Percentiles rank a stretch among this genome's conserved stretches.
phyloP scores from a whole-genome alignment of 2,797 vertebrate genomes.

The Hephaestus fuliginosus region DNA sequence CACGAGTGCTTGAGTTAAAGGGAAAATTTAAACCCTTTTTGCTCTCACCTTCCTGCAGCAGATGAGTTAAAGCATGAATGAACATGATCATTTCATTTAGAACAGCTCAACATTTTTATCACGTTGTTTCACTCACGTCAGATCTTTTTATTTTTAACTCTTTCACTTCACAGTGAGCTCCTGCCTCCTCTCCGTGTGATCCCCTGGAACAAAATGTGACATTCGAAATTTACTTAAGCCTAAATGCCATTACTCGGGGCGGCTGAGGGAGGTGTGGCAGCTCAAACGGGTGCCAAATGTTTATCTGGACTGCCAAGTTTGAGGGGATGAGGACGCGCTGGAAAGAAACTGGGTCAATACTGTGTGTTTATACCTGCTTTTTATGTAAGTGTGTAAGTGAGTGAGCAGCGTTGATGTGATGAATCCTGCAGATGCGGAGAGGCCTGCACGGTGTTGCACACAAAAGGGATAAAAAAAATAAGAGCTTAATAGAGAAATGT shows the following conservation, averaged over 20 bases:
- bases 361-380: not conserved
- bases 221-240: not conserved
- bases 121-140: too few species aligned
- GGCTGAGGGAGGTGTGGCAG: conserved; percentile 5
- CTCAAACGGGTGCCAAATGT: not conserved
- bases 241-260: not conserved
- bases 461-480: too few species aligned
- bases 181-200: not conserved
- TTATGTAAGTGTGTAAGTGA: not conserved
- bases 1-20: too few species aligned
- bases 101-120: not conserved
- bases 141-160: too few species aligned
- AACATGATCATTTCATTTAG: not conserved
- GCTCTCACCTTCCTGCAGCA: not conserved
- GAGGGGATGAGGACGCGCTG: not conserved
- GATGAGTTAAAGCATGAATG: too few species aligned
- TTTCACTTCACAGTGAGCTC: not conserved
- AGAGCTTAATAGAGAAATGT: not conserved
- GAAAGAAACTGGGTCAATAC: not conserved
- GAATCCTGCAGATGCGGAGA: not conserved
- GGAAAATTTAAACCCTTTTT: not conserved
- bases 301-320: not conserved
- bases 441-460: not conserved
- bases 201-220: conserved; percentile 2
- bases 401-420: not conserved